Evolutionary conservation across 2,888 invertebrate species (phyloP).

Genomic region (Scelioninae gen. 2): DNA sequence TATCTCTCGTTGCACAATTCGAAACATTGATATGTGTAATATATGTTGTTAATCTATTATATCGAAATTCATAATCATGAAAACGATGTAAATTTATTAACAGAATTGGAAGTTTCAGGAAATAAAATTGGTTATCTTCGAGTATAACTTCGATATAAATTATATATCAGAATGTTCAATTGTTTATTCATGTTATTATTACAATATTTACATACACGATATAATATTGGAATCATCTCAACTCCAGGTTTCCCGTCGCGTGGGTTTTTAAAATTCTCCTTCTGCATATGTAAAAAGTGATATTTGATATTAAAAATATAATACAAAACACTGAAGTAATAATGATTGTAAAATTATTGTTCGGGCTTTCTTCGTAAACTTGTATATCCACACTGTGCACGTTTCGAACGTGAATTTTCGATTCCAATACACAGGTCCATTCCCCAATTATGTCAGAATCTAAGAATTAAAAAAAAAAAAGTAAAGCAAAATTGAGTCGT

Average conservation of each 20-base stretch:
- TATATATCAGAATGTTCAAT: too few relatives aligned
- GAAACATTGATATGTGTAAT: too few relatives aligned
- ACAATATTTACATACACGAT: not conserved
- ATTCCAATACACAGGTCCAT: conserved; percentile 24
- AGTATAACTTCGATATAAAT: too few relatives aligned
- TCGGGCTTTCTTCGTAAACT: not conserved
- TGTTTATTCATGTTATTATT: too few relatives aligned
- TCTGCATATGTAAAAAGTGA: conserved; percentile 9
- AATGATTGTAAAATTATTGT: not conserved
- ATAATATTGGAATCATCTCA: not conserved
- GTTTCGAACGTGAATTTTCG: not conserved
- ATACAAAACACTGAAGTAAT: not conserved
- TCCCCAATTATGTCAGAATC: conserved; percentile 8
- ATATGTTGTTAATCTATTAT: too few relatives aligned
- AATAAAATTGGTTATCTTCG: too few relatives aligned
- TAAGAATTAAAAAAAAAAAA: conserved; percentile 11
- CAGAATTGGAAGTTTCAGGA: too few relatives aligned
- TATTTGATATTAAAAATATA: conserved; percentile 8
- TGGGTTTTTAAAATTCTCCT: not conserved
- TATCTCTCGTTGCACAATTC: too few relatives aligned
- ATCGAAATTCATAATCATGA: too few relatives aligned
- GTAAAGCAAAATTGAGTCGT: too few relatives aligned
- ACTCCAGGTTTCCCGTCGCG: not conserved
- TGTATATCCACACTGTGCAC: not conserved
- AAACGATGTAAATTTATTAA: too few relatives aligned